Conservation (phyloP, 2,113 vertebrate species). For the Crotophaga sulcirostris region DNA sequence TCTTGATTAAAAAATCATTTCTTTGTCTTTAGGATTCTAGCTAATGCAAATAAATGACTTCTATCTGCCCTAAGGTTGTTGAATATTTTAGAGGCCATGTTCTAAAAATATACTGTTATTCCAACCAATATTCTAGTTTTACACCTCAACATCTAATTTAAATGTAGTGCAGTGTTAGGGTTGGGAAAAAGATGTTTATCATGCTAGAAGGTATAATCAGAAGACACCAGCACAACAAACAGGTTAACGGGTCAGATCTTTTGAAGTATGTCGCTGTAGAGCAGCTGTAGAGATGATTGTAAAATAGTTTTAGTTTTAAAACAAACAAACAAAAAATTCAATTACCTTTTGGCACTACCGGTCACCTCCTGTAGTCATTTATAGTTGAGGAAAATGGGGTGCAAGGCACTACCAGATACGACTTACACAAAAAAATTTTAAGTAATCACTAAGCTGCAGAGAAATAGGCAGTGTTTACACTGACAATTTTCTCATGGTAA, state of each 20-base stretch:
- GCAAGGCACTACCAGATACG: not conserved
- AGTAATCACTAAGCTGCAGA: not conserved
- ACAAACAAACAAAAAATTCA: not conserved
- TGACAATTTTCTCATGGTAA: not conserved
- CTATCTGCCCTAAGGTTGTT: not conserved
- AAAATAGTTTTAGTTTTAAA: slow-evolving; percentile 44
- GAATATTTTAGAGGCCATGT: not conserved
- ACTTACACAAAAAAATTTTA: not conserved
- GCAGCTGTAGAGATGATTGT: not conserved
- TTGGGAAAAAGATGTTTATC: not conserved
- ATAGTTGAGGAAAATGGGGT: not conserved
- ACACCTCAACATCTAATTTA: slow-evolving; percentile 4
- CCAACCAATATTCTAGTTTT: not conserved
- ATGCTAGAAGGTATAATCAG: slow-evolving; percentile 13
- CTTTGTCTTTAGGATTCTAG: not conserved
- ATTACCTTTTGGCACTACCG: not conserved
- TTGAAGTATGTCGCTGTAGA: not conserved
- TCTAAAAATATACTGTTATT: not conserved
- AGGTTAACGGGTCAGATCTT: not conserved
- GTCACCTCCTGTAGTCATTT: not conserved
- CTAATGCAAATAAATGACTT: not conserved
- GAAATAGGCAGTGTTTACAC: not conserved
- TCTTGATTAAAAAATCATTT: not conserved
- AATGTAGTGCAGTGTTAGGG: not conserved
- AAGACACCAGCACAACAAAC: slow-evolving; percentile 28